Percentiles rank a stretch among this genome's conserved stretches.
Evolutionary conservation across 2,113 vertebrate genomes (phyloP).

Genomic region (Emydura subglobosa): DNA sequence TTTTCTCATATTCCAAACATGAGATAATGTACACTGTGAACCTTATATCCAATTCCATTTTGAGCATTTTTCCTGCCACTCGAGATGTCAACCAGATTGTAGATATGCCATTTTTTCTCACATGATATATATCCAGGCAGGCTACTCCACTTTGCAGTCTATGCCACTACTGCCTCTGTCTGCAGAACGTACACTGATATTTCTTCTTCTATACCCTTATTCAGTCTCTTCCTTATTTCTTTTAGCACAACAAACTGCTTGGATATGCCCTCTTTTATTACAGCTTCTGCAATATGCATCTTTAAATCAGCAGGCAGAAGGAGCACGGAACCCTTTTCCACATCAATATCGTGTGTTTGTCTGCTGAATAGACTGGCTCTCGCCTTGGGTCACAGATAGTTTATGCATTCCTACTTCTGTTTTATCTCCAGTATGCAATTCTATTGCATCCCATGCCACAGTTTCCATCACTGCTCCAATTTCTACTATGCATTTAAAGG

Average conservation of each 20-base stretch:
- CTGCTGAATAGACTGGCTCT: background rate
- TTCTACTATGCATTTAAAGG: background rate
- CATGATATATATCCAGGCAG: background rate
- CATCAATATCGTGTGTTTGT: background rate
- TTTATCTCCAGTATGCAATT: background rate
- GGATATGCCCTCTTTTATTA: background rate
- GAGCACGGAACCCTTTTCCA: background rate
- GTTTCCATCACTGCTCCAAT: background rate
- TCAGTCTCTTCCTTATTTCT: background rate
- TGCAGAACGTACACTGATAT: background rate
- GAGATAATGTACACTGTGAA: background rate
- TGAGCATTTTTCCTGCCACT: background rate
- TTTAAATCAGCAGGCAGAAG: background rate
- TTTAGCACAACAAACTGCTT: background rate
- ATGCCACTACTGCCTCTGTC: background rate
- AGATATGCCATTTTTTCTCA: background rate
- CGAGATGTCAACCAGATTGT: background rate
- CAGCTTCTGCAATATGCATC: background rate
- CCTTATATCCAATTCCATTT: background rate
- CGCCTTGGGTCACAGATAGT: background rate
- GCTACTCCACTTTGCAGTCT: background rate
- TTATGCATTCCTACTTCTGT: background rate
- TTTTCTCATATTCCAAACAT: background rate
- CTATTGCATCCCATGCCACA: background rate
- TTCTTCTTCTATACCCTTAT: background rate